Conservation (phyloP, 2,113 vertebrate species). For the Bubo bubo region DNA sequence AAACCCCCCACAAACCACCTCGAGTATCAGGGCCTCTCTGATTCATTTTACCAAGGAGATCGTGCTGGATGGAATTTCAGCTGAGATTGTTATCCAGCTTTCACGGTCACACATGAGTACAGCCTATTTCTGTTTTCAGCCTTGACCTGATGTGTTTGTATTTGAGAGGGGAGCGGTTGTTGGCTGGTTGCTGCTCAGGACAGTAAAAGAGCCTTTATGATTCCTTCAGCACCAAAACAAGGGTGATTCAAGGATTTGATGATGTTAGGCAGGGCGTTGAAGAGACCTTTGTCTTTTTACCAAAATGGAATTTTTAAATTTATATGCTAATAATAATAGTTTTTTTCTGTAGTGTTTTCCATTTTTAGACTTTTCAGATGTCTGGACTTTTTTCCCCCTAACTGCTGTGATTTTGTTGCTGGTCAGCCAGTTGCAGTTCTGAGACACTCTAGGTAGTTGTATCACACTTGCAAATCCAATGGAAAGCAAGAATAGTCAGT, state of each 20-base stretch:
- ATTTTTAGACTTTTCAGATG: neutral
- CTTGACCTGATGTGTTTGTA: neutral
- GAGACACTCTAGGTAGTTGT: neutral
- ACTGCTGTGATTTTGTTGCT: neutral
- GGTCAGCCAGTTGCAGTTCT: neutral
- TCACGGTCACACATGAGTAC: rapidly evolving
- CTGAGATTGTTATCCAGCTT: neutral
- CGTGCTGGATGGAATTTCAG: neutral
- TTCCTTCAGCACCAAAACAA: neutral
- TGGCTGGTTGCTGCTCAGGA: neutral
- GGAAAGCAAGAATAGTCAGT: neutral
- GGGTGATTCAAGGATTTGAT: rapidly evolving
- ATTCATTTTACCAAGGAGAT: neutral
- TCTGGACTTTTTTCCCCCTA: neutral
- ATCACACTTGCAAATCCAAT: neutral
- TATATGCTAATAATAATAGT: neutral
- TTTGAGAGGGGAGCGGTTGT: neutral
- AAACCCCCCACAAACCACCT: rapidly evolving
- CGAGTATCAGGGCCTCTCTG: neutral
- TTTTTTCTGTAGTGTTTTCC: neutral
- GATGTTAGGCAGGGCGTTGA: neutral
- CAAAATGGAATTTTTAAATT: neutral
- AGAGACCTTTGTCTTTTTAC: neutral
- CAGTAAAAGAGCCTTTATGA: neutral
- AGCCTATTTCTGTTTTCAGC: neutral